Evolutionary conservation across 1,140 invertebrate species (phyloP), one percentile per base, ranked within the genome.

Genomic region (Subanguina moxae): DNA sequence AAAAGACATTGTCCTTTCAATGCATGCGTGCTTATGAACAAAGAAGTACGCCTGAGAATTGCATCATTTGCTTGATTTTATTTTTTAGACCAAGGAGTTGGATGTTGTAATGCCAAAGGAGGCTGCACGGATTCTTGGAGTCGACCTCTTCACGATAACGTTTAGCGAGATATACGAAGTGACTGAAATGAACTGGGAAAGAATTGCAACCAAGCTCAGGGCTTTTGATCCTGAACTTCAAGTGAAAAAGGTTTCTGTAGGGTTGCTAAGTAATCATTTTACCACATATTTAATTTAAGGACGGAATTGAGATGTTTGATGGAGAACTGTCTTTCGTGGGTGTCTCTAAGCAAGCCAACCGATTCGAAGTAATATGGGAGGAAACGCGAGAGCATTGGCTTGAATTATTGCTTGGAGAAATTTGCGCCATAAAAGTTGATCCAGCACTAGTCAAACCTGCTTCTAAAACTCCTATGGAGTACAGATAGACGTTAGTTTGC

Each of bases 231-330:
- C 70, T 1, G 70, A 80, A 28, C 38, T 80, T 13, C 77, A 79
- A 58, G 43, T 62, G 15, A 79, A 79, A 63, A 30, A 62, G 17
- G 75, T 76, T 15, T 19, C 3, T 15, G 3, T 52, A 38, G 3
- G 11, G 11, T 38, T 38, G 3, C 32, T 38, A 38, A 11, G 3
- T 38, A 11, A 11, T 5, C 3, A 38, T 11, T 38, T 38, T 38
- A n/a, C 11, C 11, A 38, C 3, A 38, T 11, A 38, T 11, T 38
- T 38, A 19, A 27, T 23, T 17, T 23, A 38, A 77, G 76, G 77
- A 79, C 45, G 77, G 77, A 23, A 71, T 79, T 30, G 78, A 80
- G 21, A 62, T 79, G 61, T 79, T 79, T 56, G 63, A 78, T 15
- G 69, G 78, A 17, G 77, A 79, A 23, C 27, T 78, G 7, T 25